Evolutionary conservation across 2,888 invertebrate genomes (phyloP).

Genomic region (Argynnis bischoffii): DNA sequence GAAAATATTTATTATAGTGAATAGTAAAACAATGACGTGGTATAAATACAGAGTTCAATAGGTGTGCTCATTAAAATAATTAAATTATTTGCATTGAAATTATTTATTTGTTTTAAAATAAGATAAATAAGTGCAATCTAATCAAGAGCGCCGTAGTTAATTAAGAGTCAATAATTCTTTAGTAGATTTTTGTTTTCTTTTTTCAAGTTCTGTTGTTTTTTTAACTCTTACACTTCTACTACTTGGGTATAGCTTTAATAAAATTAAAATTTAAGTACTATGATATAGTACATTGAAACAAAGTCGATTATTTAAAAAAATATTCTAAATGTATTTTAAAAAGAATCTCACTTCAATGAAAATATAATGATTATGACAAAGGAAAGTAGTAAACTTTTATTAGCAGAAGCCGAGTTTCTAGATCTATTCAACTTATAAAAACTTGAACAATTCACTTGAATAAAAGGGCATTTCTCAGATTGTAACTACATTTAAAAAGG

Average conservation of each 20-base stretch:
- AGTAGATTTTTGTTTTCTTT: no score
- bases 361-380: conserved; percentile 14
- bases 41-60: no score
- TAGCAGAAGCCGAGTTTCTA: conserved; percentile 13
- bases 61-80: no score
- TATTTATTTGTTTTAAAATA: no score
- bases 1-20: no score
- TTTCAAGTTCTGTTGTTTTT: no score
- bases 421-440: conserved; percentile 18
- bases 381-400: conserved; percentile 14
- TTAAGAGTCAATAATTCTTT: no score
- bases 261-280: neutral
- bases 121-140: no score
- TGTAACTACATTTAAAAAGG: conserved; percentile 9
- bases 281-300: neutral
- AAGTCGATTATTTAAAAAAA: neutral
- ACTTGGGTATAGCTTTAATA: neutral
- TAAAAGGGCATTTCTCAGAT: conserved; percentile 11
- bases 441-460: conserved; percentile 23
- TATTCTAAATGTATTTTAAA: conserved; percentile 11
- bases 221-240: no score
- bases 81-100: no score
- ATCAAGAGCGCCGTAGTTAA: no score
- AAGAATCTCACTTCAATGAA: conserved; percentile 9
- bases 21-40: no score